Base-by-base conservation (phyloP, 2,888 invertebrate genomes). In the Acronicta psi region DNA sequence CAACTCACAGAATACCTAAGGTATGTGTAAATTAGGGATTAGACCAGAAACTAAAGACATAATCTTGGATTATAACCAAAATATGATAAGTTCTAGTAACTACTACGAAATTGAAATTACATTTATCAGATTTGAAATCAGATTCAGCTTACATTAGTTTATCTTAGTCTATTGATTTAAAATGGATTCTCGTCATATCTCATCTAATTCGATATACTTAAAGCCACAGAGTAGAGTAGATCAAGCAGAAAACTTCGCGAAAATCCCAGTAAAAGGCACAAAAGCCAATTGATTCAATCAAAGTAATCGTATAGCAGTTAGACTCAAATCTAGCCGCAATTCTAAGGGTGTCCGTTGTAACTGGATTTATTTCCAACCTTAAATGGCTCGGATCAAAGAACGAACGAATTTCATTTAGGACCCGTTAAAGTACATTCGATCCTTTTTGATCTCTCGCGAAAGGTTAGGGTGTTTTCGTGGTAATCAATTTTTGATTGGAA, bases 211-310 rank as follows among this genome's bases (percentile, higher is more conserved):
- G n/a, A 10, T 29, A 16, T 13, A 29, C 17, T 20, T 23, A 47
- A 23, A 40, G 40, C 18, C 1, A 7, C 13, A 9, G 1, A 14
- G 11, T 44, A 9, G 1, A 14, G 11, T 44, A 56, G 65, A 60
- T 52, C 29, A 58, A 52, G 31, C 47, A 42, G 61, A 54, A 60
- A 64, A 53, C 18, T 34, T 50, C 20, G 46, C 25, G 62, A 57
- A 65, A 43, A 47, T 50, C 40, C 11, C 47, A 46, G 46, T 61
- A 40, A 49, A 66, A 64, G 64, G 54, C 42, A 50, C 45, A 46
- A 66, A 69, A 70, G 69, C 49, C 62, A 53, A 55, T 70, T 62
- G 64, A 75, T 73, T 65, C 47, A 40, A 75, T 75, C 46, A 41
- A 47, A 9, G 49, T 59, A 59, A 65, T 73, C 61, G 41, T n/a